A percentile compares a stretch with the other conserved stretches of the same genome.
phyloP scores from a whole-genome alignment of 2,888 invertebrate species.

The Salpingus planirostris region DNA sequence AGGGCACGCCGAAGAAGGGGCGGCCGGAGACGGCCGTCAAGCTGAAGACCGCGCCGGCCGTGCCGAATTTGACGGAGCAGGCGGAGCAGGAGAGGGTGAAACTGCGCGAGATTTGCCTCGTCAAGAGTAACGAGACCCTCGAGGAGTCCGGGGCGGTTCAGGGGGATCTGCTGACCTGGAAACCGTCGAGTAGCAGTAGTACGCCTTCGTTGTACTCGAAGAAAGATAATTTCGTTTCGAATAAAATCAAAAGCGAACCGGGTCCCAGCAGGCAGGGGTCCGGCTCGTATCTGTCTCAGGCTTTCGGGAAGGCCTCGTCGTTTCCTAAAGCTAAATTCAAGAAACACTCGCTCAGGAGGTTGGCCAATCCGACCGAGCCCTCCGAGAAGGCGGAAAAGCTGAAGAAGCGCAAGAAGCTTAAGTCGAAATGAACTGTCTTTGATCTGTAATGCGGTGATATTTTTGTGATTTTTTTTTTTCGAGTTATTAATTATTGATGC shows the following conservation, averaged over 20 bases:
- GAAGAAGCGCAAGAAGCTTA: constrained; percentile 35
- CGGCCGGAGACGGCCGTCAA: too few relatives aligned
- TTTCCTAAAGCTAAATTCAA: constrained; percentile 30
- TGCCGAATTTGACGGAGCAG: constrained; percentile 5
- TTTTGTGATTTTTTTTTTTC: too few relatives aligned
- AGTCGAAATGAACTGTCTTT: too few relatives aligned
- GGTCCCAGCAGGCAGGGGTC: constrained; percentile 28
- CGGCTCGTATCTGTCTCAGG: constrained; percentile 34
- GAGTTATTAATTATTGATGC: too few relatives aligned
- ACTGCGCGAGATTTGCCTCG: constrained; percentile 35
- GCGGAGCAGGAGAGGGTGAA: constrained; percentile 17
- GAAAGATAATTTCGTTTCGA: constrained; percentile 4
- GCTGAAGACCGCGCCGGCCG: constrained; percentile 5
- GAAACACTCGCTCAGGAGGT: constrained; percentile 30
- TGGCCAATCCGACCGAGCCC: constrained; percentile 27
- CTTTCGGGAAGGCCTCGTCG: constrained; percentile 29
- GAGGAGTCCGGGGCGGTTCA: constrained; percentile 36
- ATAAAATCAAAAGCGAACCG: constrained; percentile 21
- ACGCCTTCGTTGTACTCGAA: too few relatives aligned
- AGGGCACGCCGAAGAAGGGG: too few relatives aligned
- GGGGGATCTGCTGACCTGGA: constrained; percentile 21
- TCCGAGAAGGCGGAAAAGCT: constrained; percentile 32
- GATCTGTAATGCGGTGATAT: too few relatives aligned
- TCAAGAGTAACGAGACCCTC: constrained; percentile 35
- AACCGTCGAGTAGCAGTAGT: background rate